phyloP scores from a whole-genome alignment of 2,888 invertebrate genomes.

The Melanchra persicariae region DNA sequence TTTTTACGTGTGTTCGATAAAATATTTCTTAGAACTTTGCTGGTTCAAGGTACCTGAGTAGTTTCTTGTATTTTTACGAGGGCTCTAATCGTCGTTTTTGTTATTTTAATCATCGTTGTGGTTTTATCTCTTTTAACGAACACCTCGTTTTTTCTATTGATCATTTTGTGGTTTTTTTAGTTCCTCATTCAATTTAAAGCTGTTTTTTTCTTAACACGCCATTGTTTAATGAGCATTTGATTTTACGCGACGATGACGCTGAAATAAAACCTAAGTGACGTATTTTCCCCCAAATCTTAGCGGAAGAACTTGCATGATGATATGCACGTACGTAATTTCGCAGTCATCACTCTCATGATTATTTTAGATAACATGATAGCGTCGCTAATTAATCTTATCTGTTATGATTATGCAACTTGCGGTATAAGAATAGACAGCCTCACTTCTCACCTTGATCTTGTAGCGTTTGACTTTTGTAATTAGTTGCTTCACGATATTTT shows the following conservation, averaged over 20 bases:
- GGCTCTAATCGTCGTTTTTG: slow-evolving; percentile 36
- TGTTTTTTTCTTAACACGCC: slow-evolving; percentile 6
- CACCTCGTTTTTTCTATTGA: slow-evolving; percentile 22
- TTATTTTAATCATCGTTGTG: slow-evolving; percentile 10
- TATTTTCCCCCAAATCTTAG: slow-evolving; percentile 1
- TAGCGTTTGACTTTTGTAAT: slow-evolving; percentile 35
- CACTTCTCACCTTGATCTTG: slow-evolving; percentile 68
- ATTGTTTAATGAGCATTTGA: slow-evolving; percentile 6
- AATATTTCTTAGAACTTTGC: slow-evolving; percentile 19
- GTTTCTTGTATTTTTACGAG: slow-evolving; percentile 20
- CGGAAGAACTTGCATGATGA: neutral
- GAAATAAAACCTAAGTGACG: neutral
- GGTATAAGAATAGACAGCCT: slow-evolving; percentile 39
- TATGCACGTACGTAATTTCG: slow-evolving; percentile 6
- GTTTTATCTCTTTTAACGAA: slow-evolving; percentile 36
- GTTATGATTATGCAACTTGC: slow-evolving; percentile 53
- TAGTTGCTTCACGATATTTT: neutral
- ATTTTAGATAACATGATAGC: slow-evolving; percentile 32
- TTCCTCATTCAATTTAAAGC: neutral
- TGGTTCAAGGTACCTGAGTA: slow-evolving; percentile 11
- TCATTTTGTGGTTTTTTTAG: slow-evolving; percentile 9
- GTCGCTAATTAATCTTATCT: slow-evolving; percentile 62
- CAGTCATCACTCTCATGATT: slow-evolving; percentile 19
- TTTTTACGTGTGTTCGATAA: neutral
- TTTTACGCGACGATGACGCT: neutral